Conservation (phyloP, 2,113 vertebrate species). For the Agapornis roseicollis region DNA sequence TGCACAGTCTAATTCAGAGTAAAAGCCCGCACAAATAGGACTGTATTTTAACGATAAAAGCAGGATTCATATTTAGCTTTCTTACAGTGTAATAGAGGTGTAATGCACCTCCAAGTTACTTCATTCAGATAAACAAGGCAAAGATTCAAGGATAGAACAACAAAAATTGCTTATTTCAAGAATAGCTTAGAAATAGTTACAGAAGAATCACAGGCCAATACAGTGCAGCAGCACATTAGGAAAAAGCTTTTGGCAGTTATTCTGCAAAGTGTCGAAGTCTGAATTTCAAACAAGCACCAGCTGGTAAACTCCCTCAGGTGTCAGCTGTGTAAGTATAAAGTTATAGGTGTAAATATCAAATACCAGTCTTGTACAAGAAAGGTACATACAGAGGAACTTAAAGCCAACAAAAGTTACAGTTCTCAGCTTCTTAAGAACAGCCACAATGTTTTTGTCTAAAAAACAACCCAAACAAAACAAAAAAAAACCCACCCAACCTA, state of each 20-base stretch:
- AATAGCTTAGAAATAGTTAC: background rate
- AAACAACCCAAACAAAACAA: background rate
- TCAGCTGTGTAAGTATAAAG: background rate
- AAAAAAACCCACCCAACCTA: background rate
- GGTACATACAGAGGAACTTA: background rate
- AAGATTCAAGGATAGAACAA: background rate
- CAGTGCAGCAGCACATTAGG: background rate
- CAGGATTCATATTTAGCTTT: background rate
- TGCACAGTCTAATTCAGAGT: background rate
- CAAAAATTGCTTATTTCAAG: background rate
- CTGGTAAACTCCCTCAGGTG: background rate
- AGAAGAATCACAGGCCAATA: background rate
- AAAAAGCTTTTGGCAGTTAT: background rate
- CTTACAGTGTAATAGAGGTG: background rate
- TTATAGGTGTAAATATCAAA: background rate
- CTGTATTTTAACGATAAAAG: background rate
- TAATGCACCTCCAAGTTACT: background rate
- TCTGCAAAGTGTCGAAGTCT: background rate
- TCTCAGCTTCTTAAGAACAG: background rate
- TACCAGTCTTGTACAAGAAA: background rate
- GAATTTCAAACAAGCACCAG: background rate
- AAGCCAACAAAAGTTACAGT: background rate
- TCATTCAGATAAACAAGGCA: background rate
- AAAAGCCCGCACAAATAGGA: background rate
- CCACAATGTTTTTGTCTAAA: background rate